Evolutionary conservation across 1,140 invertebrate genomes (phyloP).

Genomic region (Ooceraea biroi): DNA sequence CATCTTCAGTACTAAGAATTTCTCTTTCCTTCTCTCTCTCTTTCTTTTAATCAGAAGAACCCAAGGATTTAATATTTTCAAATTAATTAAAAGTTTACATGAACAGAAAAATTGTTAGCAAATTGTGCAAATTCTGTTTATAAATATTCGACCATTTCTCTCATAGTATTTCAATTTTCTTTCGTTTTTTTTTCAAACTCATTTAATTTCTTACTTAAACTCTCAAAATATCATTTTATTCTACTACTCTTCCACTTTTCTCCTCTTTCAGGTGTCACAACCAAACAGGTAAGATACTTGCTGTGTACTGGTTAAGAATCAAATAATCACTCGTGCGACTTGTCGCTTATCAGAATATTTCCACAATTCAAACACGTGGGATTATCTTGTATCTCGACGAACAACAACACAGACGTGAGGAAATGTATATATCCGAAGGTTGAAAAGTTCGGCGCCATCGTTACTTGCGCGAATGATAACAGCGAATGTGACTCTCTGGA

Average conservation of each 20-base stretch:
- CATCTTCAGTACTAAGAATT: no score
- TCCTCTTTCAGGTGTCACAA: neutral
- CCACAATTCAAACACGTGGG: neutral
- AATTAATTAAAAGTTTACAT: no score
- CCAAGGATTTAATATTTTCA: no score
- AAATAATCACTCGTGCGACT: neutral
- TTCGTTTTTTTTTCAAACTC: neutral
- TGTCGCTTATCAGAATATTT: constrained; percentile 16
- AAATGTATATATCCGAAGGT: neutral
- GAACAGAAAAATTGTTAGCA: neutral
- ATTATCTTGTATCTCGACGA: constrained; percentile 16
- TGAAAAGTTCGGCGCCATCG: neutral
- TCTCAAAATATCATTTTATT: neutral
- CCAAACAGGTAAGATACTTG: neutral
- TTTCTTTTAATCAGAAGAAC: no score
- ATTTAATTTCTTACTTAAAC: neutral
- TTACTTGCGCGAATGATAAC: constrained; percentile 22
- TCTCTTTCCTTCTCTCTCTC: no score
- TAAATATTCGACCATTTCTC: neutral
- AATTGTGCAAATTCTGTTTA: no score
- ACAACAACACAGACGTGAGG: neutral
- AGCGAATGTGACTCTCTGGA: neutral
- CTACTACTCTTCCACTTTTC: no score
- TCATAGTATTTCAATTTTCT: neutral
- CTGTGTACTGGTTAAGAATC: neutral